phyloP scores from a whole-genome alignment of 2,888 invertebrate species.

The Theretra japonica region DNA sequence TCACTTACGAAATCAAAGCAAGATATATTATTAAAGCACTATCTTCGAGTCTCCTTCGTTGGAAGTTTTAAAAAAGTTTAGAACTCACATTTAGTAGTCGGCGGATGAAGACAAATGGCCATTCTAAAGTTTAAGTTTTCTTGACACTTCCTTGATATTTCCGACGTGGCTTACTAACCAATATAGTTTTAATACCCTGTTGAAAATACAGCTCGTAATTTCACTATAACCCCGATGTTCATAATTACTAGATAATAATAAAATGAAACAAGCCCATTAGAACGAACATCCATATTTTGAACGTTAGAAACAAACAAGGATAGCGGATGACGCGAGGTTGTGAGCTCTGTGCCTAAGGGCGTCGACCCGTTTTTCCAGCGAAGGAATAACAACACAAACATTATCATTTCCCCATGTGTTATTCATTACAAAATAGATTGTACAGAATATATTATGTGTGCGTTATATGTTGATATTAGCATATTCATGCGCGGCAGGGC shows the following conservation, averaged over 20 bases:
- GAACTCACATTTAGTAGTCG: slow-evolving; percentile 3
- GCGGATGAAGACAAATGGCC: neutral
- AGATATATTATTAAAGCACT: neutral
- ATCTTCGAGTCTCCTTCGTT: neutral
- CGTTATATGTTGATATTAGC: slow-evolving; percentile 33
- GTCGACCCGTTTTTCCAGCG: slow-evolving; percentile 53
- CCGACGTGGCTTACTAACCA: neutral
- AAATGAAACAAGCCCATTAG: neutral
- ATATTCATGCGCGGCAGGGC: slow-evolving; percentile 28
- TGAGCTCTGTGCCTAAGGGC: slow-evolving; percentile 37
- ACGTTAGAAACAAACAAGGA: slow-evolving; percentile 31
- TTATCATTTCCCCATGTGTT: slow-evolving; percentile 66
- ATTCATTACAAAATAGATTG: slow-evolving; percentile 63
- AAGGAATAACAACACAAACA: slow-evolving; percentile 62
- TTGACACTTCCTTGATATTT: neutral
- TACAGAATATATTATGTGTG: slow-evolving; percentile 37
- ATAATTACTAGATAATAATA: neutral
- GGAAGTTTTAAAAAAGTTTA: neutral
- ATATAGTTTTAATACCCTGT: neutral
- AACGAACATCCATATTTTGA: slow-evolving; percentile 7
- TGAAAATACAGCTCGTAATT: no score
- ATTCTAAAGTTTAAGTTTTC: neutral
- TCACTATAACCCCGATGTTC: neutral
- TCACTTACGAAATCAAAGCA: no score
- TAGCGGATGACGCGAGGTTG: slow-evolving; percentile 25